These are phyloP conservation scores for Tetranychus piercei DNA, from an alignment of 2,888 invertebrate genomes.

Conservation along the genomic window DNA sequence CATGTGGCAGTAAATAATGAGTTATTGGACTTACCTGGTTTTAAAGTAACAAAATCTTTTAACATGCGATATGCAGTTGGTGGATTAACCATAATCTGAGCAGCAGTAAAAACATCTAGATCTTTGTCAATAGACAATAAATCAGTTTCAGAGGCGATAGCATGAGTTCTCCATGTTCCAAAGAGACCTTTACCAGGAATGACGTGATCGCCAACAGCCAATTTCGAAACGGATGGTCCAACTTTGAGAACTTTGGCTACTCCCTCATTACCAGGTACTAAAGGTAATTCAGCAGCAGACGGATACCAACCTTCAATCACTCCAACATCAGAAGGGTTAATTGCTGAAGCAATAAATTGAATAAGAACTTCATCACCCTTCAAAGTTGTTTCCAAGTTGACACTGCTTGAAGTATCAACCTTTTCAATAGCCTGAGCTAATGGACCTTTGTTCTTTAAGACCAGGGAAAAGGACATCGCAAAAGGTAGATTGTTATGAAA, in stretches of 20 bases:
- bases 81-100: conserved; percentile 80
- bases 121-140: conserved; percentile 44
- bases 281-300: conserved; percentile 60
- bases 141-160: conserved; percentile 42
- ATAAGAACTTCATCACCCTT: conserved; percentile 46
- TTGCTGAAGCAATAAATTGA: conserved; percentile 68
- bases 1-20: too few relatives aligned
- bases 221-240: conserved; percentile 41
- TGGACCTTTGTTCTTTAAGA: not conserved
- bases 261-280: conserved; percentile 85
- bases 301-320: conserved; percentile 78
- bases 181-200: conserved; percentile 52
- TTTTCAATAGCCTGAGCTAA: not conserved
- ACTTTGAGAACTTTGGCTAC: conserved; percentile 58
- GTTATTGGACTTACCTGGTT: conserved; percentile 39
- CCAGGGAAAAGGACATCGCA: not conserved
- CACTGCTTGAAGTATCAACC: not conserved
- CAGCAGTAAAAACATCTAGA: conserved; percentile 55
- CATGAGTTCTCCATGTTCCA: conserved; percentile 76
- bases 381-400: not conserved
- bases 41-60: conserved; percentile 55
- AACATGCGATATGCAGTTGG: conserved; percentile 93
- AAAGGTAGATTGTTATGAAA: not conserved
- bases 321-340: conserved; percentile 95
- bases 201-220: conserved; percentile 58